These are phyloP conservation scores for Tenodera sinensis DNA, from an alignment of 2,888 invertebrate species.

Conservation along the genomic window DNA sequence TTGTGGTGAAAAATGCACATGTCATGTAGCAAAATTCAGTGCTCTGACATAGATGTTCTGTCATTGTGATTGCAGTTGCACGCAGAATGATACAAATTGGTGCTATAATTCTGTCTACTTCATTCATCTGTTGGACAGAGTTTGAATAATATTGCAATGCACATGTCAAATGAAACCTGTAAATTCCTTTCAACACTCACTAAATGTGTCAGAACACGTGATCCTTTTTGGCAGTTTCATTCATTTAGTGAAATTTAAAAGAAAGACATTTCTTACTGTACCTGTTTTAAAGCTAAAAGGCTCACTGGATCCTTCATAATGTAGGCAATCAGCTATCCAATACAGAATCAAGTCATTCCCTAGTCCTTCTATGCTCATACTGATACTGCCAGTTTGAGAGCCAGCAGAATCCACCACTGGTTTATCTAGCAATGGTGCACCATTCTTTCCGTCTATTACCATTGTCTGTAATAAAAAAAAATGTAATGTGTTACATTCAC, in stretches of 20 bases:
- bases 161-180: background rate
- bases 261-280: background rate
- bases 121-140: too few relatives aligned
- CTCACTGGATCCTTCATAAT: conserved; percentile 48
- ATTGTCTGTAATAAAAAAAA: conserved; percentile 32
- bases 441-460: conserved; percentile 56
- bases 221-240: background rate
- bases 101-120: too few relatives aligned
- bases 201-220: background rate
- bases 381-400: conserved; percentile 57
- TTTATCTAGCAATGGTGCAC: conserved; percentile 54
- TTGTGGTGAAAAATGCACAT: too few relatives aligned
- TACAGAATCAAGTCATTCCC: conserved; percentile 76
- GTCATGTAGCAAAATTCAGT: too few relatives aligned
- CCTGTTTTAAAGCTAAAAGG: conserved; percentile 34
- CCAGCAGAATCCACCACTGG: conserved; percentile 59
- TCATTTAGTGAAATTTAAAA: background rate
- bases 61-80: too few relatives aligned
- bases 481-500: too few relatives aligned
- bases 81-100: too few relatives aligned
- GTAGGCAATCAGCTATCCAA: conserved; percentile 68
- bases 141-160: background rate
- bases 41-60: too few relatives aligned
- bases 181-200: background rate
- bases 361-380: conserved; percentile 54